Conservation (phyloP, 2,113 vertebrate genomes). For the Erinaceus europaeus region DNA sequence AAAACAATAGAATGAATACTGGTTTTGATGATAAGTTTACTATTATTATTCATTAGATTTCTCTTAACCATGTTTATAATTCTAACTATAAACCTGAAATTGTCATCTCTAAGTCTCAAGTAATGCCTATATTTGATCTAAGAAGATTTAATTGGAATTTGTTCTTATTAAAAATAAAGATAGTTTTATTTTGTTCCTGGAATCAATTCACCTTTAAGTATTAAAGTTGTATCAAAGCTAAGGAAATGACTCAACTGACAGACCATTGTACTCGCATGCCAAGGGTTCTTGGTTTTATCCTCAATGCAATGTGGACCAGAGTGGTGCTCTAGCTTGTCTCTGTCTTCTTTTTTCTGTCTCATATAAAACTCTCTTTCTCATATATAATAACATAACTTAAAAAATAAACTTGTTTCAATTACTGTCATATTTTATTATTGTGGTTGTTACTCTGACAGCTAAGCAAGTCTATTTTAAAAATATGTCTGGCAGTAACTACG, state of each 20-base stretch:
- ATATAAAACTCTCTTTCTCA: no score
- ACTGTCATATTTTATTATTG: constrained; percentile 78
- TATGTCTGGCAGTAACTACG: constrained; percentile 59
- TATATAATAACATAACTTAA: no score
- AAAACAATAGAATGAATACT: constrained; percentile 33
- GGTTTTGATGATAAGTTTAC: constrained; percentile 18
- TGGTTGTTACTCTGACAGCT: constrained; percentile 73
- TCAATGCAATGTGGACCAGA: no score
- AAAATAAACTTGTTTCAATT: constrained; percentile 81
- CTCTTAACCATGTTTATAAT: constrained; percentile 67
- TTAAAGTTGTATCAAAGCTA: constrained; percentile 80
- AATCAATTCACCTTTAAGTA: constrained; percentile 80
- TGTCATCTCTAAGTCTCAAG: constrained; percentile 8
- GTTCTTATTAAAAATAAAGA: constrained; percentile 57
- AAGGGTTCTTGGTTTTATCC: no score
- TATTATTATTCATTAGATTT: constrained; percentile 19
- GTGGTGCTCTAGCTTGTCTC: no score
- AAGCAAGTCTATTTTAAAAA: constrained; percentile 73
- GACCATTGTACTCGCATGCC: no score
- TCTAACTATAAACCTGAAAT: constrained; percentile 20
- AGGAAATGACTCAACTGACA: no score
- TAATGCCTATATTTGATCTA: constrained; percentile 57
- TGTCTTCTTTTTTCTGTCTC: no score
- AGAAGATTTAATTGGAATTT: constrained; percentile 64
- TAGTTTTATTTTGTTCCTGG: constrained; percentile 71